phyloP scores from a whole-genome alignment of 2,888 invertebrate genomes.

The Lithosia quadra region DNA sequence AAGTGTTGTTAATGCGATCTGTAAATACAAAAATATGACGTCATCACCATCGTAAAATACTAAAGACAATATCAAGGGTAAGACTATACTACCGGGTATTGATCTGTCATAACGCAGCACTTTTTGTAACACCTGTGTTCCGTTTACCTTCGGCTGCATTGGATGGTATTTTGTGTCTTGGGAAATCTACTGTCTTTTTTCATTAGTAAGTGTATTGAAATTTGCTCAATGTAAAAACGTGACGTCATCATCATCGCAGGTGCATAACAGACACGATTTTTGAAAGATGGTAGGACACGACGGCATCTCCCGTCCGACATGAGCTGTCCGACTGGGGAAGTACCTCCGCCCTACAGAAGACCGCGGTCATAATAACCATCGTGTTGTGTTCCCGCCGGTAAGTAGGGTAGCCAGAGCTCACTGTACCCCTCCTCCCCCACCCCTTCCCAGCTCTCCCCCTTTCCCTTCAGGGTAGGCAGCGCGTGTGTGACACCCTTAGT shows the following conservation, averaged over 20 bases:
- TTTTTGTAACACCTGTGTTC: background rate
- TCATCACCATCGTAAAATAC: background rate
- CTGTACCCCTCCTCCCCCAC: no score
- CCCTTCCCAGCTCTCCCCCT: no score
- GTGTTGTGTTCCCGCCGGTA: no score
- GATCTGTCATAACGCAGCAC: conserved; percentile 5
- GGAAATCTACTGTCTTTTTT: conserved; percentile 25
- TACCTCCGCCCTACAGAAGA: no score
- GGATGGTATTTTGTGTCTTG: conserved; percentile 30
- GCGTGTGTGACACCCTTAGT: no score
- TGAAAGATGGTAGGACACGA: background rate
- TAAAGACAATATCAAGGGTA: conserved; percentile 10
- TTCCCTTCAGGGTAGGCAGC: no score
- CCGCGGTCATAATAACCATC: no score
- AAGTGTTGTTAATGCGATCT: no score
- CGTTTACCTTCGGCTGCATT: conserved; percentile 6
- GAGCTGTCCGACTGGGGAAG: no score
- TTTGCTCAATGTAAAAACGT: background rate
- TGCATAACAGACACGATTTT: background rate
- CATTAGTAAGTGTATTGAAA: background rate
- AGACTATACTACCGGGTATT: conserved; percentile 7
- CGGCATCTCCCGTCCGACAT: no score
- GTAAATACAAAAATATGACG: background rate
- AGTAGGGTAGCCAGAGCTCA: no score
- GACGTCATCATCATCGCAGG: background rate